Conservation (phyloP, 2,888 invertebrate species). For the Rhagium mordax region DNA sequence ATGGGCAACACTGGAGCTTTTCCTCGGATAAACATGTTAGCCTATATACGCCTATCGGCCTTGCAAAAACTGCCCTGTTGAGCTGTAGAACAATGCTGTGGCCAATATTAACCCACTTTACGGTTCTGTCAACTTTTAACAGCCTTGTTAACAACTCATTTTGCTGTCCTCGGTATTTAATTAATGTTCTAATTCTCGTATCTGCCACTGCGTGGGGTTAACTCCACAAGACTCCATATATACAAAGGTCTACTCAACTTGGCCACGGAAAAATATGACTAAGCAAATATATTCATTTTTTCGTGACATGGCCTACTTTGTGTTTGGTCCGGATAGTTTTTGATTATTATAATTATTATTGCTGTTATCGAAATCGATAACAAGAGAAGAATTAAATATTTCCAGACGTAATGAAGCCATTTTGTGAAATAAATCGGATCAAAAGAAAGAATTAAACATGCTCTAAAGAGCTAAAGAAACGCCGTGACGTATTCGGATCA, state of each 20-base stretch:
- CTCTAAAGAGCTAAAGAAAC: slow-evolving; percentile 41
- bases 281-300: no score
- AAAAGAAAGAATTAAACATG: neutral
- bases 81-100: neutral
- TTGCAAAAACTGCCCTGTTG: slow-evolving; percentile 25
- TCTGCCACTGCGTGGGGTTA: neutral
- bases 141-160: neutral
- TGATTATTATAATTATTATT: no score
- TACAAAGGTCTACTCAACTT: no score
- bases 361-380: no score
- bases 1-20: slow-evolving; percentile 7
- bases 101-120: slow-evolving; percentile 23
- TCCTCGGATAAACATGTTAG: slow-evolving; percentile 37
- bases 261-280: no score
- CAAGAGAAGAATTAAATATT: neutral
- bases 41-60: slow-evolving; percentile 30
- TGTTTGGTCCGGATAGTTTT: no score
- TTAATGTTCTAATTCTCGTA: neutral
- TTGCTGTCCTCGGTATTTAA: slow-evolving; percentile 22
- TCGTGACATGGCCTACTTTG: no score
- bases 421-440: neutral
- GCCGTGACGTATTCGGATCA: slow-evolving; percentile 55
- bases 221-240: no score
- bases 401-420: neutral
- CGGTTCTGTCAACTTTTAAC: slow-evolving; percentile 6